Conservation (phyloP, 2,888 invertebrate genomes). For the Meandrusa payeni region DNA sequence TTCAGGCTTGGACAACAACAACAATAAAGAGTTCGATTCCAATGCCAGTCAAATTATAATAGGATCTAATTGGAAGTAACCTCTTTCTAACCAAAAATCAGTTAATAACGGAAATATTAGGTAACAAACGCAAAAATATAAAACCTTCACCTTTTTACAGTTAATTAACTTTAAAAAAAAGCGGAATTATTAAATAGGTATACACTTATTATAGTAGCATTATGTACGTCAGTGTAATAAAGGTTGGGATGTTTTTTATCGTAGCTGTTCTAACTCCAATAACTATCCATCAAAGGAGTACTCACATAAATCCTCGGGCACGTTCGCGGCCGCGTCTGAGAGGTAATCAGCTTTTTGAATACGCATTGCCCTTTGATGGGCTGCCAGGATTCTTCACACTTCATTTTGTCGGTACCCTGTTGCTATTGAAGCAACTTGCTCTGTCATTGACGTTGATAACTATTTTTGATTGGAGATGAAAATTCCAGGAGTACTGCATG, state of each 20-base stretch:
- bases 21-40: no score
- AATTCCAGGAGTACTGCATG: constrained; percentile 57
- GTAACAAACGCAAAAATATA: no score
- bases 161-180: no score
- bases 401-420: constrained; percentile 65
- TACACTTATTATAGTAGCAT: constrained; percentile 5
- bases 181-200: constrained; percentile 1
- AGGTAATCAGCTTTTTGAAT: constrained; percentile 68
- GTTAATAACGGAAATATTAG: no score
- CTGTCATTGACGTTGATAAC: constrained; percentile 71
- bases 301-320: constrained; percentile 38
- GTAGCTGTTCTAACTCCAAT: constrained; percentile 39
- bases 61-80: no score
- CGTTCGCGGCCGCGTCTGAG: constrained; percentile 31
- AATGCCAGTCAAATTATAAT: no score
- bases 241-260: constrained; percentile 30
- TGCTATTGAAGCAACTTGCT: constrained; percentile 57
- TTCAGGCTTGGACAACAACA: no score
- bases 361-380: constrained; percentile 56
- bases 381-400: constrained; percentile 67
- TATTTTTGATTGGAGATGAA: constrained; percentile 60
- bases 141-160: background rate
- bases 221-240: constrained; percentile 7
- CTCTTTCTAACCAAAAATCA: no score
- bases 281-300: constrained; percentile 48